phyloP scores from a whole-genome alignment of 2,113 vertebrate species.

The Oreochromis spilurus region DNA sequence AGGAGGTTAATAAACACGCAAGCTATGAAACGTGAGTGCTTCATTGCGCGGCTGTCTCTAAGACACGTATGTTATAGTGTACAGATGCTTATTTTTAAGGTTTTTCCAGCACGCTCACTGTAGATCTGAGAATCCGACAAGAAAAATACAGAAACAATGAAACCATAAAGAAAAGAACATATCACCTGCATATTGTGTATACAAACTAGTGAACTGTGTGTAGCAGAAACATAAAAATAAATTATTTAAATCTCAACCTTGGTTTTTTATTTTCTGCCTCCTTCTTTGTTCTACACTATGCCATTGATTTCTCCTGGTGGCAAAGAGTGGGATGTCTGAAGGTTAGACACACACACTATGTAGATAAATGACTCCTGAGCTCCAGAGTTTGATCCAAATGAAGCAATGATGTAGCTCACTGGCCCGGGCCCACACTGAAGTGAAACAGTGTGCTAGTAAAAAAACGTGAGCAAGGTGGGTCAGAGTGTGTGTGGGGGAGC shows the following conservation, averaged over 20 bases:
- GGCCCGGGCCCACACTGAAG: slow-evolving; percentile 45
- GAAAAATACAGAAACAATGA: not conserved
- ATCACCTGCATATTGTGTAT: not conserved
- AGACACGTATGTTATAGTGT: not conserved
- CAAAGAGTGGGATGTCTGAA: slow-evolving; percentile 37
- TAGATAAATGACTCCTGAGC: slow-evolving; percentile 70
- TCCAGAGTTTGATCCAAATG: slow-evolving; percentile 69
- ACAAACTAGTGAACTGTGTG: slow-evolving; percentile 20
- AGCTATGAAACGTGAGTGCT: not conserved
- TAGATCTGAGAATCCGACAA: not conserved
- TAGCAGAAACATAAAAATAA: slow-evolving; percentile 26
- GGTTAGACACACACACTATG: slow-evolving; percentile 66
- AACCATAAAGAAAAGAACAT: not conserved
- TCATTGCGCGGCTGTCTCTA: not conserved
- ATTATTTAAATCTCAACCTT: slow-evolving; percentile 59
- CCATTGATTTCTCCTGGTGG: slow-evolving; percentile 60
- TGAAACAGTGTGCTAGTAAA: slow-evolving; percentile 16
- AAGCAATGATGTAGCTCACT: slow-evolving; percentile 76
- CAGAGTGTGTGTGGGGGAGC: not conserved
- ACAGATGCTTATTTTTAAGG: not conserved
- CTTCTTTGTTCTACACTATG: slow-evolving; percentile 46
- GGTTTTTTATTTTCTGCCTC: not conserved
- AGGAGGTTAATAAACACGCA: not conserved
- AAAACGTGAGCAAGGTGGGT: slow-evolving; percentile 9
- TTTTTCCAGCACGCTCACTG: not conserved